A percentile compares a stretch with the other conserved stretches of the same genome.
phyloP scores from a whole-genome alignment of 2,888 invertebrate genomes.

The Schizaphis graminum region DNA sequence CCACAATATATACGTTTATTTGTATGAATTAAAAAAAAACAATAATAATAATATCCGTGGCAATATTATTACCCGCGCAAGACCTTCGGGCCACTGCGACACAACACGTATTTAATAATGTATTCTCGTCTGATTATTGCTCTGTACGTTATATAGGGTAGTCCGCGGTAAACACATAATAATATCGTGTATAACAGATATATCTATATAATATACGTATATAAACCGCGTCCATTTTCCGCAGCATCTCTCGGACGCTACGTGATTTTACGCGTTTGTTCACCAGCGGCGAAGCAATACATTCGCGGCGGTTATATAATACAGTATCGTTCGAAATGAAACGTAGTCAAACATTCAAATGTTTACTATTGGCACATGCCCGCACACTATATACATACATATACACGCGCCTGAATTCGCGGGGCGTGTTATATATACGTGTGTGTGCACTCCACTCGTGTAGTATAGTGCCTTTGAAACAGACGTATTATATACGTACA shows the following conservation, averaged over 20 bases:
- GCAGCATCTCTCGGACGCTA: background rate
- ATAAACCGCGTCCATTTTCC: background rate
- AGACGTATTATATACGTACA: background rate
- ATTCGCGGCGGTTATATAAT: background rate
- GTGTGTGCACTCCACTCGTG: background rate
- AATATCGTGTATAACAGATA: background rate
- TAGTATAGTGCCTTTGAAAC: background rate
- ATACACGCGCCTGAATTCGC: background rate
- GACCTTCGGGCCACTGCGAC: background rate
- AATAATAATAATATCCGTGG: background rate
- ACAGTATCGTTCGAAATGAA: background rate
- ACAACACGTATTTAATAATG: background rate
- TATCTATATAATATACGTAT: too few species aligned
- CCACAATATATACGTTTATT: background rate
- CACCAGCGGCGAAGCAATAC: background rate
- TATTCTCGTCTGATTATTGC: background rate
- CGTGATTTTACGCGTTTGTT: background rate
- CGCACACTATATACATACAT: background rate
- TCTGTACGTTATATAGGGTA: too few species aligned
- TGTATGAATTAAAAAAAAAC: background rate
- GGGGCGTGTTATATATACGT: background rate
- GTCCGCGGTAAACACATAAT: background rate
- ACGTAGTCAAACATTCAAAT: constrained; percentile 2
- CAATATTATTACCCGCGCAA: background rate
- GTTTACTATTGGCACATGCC: background rate